phyloP scores from a whole-genome alignment of 2,113 vertebrate genomes.

The Austrofundulus limnaeus region DNA sequence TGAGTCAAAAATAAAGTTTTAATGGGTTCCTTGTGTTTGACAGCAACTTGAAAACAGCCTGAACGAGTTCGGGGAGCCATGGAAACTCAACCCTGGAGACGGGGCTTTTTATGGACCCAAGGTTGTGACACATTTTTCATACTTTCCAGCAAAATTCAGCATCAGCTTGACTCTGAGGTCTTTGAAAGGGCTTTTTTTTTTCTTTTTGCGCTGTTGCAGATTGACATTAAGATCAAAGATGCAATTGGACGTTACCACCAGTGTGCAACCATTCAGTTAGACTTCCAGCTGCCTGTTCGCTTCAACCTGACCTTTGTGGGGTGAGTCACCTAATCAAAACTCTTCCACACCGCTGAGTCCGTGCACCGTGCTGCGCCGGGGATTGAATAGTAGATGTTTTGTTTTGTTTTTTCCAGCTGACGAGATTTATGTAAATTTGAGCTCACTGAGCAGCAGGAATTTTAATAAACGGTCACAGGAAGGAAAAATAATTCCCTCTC shows the following conservation, averaged over 20 bases:
- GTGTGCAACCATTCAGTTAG: conserved; percentile 94
- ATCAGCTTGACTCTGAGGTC: neutral
- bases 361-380: conserved; percentile 11
- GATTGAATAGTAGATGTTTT: conserved; percentile 17
- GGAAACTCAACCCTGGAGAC: conserved; percentile 90
- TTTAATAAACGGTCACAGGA: neutral
- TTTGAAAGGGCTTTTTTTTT: neutral
- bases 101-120: conserved; percentile 97
- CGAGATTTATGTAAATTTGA: conserved; percentile 14
- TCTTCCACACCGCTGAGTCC: conserved; percentile 19
- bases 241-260: conserved; percentile 94
- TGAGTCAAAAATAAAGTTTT: conserved; percentile 1
- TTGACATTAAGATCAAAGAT: conserved; percentile 94
- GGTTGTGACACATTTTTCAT: conserved; percentile 69
- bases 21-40: conserved; percentile 23
- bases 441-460: neutral
- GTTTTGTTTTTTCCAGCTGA: conserved; percentile 3
- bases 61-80: conserved; percentile 88
- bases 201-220: conserved; percentile 75
- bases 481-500: neutral
- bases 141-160: neutral
- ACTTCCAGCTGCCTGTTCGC: conserved; percentile 93
- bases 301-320: conserved; percentile 92
- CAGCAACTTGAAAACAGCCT: conserved; percentile 94
- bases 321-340: conserved; percentile 78